Base-by-base conservation (phyloP, 1,140 invertebrate genomes). In the Dendroctonus valens region DNA sequence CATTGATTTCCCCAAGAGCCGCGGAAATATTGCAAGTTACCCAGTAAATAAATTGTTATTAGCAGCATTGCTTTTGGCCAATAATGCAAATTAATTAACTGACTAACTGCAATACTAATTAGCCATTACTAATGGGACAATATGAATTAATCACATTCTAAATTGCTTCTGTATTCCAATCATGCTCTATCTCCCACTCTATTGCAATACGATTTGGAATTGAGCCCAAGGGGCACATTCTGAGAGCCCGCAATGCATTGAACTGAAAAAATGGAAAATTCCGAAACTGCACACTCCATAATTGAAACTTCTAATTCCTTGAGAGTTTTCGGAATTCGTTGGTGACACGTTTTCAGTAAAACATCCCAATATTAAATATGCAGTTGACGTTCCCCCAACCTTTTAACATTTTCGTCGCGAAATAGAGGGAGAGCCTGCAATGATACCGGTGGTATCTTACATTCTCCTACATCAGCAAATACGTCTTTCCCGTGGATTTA, bases 401-500 rank as follows among this genome's bases (percentile, higher is more conserved):
- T 11, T 46, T 46, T 12, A 9, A 46, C 37, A 54, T 54, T 54
- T 54, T 37, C 37, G 52, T 54, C 52, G 40, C 14, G n/a, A 40
- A 54, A 54, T n/a, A 14, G 26, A 54, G 37, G 38, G 12, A 39
- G 11, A 54, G 40, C 52, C 37, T 39, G 39, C 52, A 9, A n/a
- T 6, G 52, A 54, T 39, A 54, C 26, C 26, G 26, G 26, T 26
- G 26, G 26, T 26, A 26, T 26, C 26, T 26, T 26, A 26, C 26
- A 26, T 26, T 59, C 41, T 53, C 46, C 42, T 61, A 53, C 59
- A 44, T 61, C 59, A 61, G 59, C 59, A 53, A 40, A 51, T 42
- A 37, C 44, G 40, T 52, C 59, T 41, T 40, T 37, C 48, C 40
- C 38, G 44, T 54, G 46, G 64, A 68, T 68, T 68, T 68, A 68